Conservation (phyloP, 2,113 vertebrate genomes). For the Sander lucioperca region DNA sequence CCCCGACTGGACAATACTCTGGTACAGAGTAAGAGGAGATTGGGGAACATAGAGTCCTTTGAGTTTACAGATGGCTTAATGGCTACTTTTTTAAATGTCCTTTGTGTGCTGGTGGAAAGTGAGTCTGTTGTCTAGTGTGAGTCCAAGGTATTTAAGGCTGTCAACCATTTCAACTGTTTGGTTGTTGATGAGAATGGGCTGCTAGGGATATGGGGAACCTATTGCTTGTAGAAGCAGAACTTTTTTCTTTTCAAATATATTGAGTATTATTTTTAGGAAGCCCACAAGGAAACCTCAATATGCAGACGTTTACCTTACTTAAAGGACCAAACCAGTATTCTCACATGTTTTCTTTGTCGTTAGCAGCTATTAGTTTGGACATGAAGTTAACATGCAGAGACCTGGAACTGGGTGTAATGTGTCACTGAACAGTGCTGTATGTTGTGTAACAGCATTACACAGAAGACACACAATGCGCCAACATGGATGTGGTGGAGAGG, state of each 20-base stretch:
- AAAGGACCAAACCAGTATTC: not conserved
- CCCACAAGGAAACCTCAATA: not conserved
- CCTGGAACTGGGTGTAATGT: conserved; percentile 26
- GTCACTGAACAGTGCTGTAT: not conserved
- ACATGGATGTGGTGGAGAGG: not conserved
- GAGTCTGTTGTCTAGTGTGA: too few species aligned
- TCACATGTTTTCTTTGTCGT: not conserved
- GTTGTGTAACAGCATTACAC: conserved; percentile 43
- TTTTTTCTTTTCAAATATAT: not conserved
- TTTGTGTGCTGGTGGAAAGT: too few species aligned
- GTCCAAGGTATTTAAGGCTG: too few species aligned
- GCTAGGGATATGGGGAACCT: too few species aligned
- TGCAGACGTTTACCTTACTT: not conserved
- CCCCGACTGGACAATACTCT: too few species aligned
- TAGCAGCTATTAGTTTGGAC: not conserved
- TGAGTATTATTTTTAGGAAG: not conserved
- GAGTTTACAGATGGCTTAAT: too few species aligned
- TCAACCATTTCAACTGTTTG: too few species aligned
- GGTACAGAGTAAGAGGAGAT: too few species aligned
- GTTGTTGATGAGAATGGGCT: too few species aligned
- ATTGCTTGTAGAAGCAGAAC: too few species aligned
- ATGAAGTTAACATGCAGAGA: conserved; percentile 47
- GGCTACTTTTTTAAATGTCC: too few species aligned
- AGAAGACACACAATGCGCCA: not conserved
- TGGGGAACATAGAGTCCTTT: too few species aligned